Evolutionary conservation across 2,797 vertebrate species (phyloP), one percentile per base, ranked within the genome.

Genomic region (Pipistrellus nathusii): DNA sequence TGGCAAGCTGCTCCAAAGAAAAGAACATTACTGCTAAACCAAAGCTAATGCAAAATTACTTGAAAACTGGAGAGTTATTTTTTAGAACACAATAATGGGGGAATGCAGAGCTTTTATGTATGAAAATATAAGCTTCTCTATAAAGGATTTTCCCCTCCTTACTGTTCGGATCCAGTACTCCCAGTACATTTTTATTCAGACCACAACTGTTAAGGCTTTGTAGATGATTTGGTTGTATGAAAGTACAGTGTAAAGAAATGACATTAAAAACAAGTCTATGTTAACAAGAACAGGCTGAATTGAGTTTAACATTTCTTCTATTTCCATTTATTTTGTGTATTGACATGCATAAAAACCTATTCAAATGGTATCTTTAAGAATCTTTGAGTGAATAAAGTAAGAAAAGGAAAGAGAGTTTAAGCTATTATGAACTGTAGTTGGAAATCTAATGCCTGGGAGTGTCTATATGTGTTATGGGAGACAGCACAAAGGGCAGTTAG

Each of bases 11-110:
- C 48, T 94, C 96, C 81, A 95, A 72, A 94, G 75, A 55, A 66
- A 91, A 94, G 76, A 92, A 21, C 2, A 76, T 30, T 23, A 3
- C 32, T 94, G 21, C n/a, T 96, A 35, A 96, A 88, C 35, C 2
- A 72, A 96, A 71, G 69, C 23, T 95, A 95, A 91, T 64, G 53
- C 6, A 93, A 96, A 97, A 80, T 94, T 81, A 92, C 93, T 90
- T 91, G 64, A 94, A 93, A 96, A 87, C 44, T 51, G 53, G 75
- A 80, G 30, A 62, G 72, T 12, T 85, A 91, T 75, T 51, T 76
- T 87, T 73, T 8, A 95, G 12, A 75, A 32, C 30, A 87, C 72
- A 80, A 46, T 85, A 91, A 88, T 80, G 27, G 44, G 95, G 7
- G 85, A 82, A 44, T 27, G 35, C 27, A 80, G 15, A 95, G 32